A percentile compares a stretch with the other conserved stretches of the same genome.
Evolutionary conservation across 2,797 vertebrate genomes (phyloP).

Genomic region (Peromyscus nudipes): DNA sequence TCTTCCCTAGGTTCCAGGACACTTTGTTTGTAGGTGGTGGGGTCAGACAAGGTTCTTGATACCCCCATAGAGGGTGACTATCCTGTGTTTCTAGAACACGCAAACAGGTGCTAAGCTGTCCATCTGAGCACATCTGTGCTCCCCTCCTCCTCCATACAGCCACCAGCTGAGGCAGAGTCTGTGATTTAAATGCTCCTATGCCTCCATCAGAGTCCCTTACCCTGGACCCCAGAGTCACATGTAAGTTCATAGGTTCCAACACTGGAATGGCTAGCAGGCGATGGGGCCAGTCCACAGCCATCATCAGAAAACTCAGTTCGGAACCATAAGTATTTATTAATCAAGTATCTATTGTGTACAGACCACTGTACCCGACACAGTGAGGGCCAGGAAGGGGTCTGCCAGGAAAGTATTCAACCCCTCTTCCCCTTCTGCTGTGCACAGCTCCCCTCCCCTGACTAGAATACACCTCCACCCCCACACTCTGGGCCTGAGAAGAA

Average conservation of each 20-base stretch:
- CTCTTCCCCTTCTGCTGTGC: background rate
- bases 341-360: background rate
- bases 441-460: background rate
- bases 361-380: background rate
- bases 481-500: background rate
- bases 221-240: background rate
- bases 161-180: background rate
- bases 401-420: background rate
- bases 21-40: background rate
- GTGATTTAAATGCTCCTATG: background rate
- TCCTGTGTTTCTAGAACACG: background rate
- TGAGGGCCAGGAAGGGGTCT: background rate
- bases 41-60: background rate
- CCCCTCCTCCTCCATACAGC: background rate
- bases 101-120: accelerated
- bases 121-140: background rate
- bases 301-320: background rate
- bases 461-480: background rate
- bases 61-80: too few species aligned
- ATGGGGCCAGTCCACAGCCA: background rate
- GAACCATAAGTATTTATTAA: background rate
- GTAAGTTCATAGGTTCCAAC: background rate
- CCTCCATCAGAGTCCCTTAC: background rate
- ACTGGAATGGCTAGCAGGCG: background rate
- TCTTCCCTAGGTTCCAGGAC: background rate